Percentiles rank a stretch among this genome's conserved stretches.
These are phyloP conservation scores for Proterorhinus semilunaris DNA, from an alignment of 2,113 vertebrate genomes.

Conservation along the genomic window DNA sequence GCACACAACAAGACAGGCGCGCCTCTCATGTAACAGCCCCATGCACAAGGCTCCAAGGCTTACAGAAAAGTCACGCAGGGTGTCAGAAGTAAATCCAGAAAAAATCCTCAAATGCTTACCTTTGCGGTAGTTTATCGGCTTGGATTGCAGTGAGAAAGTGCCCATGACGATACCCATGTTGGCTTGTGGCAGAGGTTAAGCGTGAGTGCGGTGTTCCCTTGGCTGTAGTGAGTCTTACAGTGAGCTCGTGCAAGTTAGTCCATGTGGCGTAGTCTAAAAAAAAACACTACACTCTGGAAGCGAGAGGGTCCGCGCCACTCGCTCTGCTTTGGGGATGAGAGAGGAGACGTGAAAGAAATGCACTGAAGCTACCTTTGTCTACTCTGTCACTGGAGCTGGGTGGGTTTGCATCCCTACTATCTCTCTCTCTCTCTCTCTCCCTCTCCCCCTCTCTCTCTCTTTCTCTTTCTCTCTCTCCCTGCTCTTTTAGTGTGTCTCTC, in stretches of 20 bases:
- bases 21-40: slow-evolving; percentile 12
- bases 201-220: slow-evolving; percentile 5
- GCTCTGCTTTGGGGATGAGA: slow-evolving; percentile 52
- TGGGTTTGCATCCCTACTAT: slow-evolving; percentile 49
- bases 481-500: slow-evolving; percentile 34
- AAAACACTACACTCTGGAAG: slow-evolving; percentile 61
- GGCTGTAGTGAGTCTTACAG: slow-evolving; percentile 31
- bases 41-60: not conserved
- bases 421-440: slow-evolving; percentile 31
- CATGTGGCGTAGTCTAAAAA: slow-evolving; percentile 55
- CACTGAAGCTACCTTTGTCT: slow-evolving; percentile 68
- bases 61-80: slow-evolving; percentile 7
- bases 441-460: slow-evolving; percentile 38
- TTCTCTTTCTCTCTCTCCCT: slow-evolving; percentile 25
- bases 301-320: slow-evolving; percentile 24
- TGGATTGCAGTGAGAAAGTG: slow-evolving; percentile 76
- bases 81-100: not conserved
- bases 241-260: slow-evolving; percentile 57
- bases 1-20: slow-evolving; percentile 25
- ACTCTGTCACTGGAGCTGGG: slow-evolving; percentile 59
- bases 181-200: slow-evolving; percentile 51
- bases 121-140: slow-evolving; percentile 74
- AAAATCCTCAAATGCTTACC: slow-evolving; percentile 60
- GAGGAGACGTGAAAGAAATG: slow-evolving; percentile 54
- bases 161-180: slow-evolving; percentile 79